These are phyloP conservation scores for Synergus gifuensis DNA, from an alignment of 2,888 invertebrate genomes.

Conservation along the genomic window DNA sequence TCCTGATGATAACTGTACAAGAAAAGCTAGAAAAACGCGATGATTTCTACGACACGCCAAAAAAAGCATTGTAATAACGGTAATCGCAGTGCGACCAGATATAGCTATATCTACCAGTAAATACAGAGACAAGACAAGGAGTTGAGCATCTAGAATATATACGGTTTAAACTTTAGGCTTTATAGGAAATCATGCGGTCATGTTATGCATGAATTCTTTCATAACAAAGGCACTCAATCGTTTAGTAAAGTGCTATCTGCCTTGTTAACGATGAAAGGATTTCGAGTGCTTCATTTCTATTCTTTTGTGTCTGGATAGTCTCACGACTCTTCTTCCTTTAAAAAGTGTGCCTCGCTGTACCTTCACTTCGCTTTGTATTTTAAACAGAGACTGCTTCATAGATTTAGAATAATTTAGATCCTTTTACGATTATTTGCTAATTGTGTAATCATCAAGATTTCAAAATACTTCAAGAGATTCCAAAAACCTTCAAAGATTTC, in stretches of 20 bases:
- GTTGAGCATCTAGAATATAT: constrained; percentile 20
- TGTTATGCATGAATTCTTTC: constrained; percentile 28
- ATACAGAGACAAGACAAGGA: not conserved
- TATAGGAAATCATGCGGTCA: constrained; percentile 34
- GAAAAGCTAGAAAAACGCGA: constrained; percentile 21
- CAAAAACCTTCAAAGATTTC: too few relatives aligned
- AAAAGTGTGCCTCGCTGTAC: constrained; percentile 21
- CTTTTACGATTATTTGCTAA: not conserved
- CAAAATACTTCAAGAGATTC: too few relatives aligned
- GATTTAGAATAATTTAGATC: constrained; percentile 16
- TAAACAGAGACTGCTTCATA: constrained; percentile 4
- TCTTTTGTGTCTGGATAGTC: constrained; percentile 17
- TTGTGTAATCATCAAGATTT: not conserved
- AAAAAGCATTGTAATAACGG: constrained; percentile 40
- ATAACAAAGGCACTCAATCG: constrained; percentile 33
- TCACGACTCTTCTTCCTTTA: constrained; percentile 16
- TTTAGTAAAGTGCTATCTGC: constrained; percentile 21
- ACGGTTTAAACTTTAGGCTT: constrained; percentile 5
- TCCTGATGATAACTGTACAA: constrained; percentile 4
- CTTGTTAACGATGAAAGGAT: constrained; percentile 32
- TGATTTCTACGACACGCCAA: constrained; percentile 7
- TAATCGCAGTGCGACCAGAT: constrained; percentile 15
- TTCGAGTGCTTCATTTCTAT: constrained; percentile 35
- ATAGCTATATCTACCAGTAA: constrained; percentile 2
- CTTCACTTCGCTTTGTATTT: constrained; percentile 20